Evolutionary conservation across 2,888 invertebrate species (phyloP).

Genomic region (Calameuta idolon): DNA sequence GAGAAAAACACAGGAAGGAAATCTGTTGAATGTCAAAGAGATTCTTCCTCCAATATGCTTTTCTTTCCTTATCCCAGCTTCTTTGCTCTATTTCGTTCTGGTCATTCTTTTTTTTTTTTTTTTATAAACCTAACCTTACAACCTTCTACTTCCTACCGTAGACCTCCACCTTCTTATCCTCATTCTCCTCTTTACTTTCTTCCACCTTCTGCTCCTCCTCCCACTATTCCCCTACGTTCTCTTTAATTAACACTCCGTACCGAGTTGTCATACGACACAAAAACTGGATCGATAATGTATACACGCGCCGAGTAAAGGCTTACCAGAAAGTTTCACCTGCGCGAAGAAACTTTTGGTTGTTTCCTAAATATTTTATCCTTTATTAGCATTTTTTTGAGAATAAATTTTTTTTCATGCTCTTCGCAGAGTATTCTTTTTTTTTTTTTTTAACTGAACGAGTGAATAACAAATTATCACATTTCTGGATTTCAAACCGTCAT

Average conservation of each 20-base stretch:
- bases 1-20: neutral
- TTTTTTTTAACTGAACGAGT: neutral
- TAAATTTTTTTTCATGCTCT: neutral
- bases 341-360: neutral
- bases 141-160: neutral
- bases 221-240: neutral
- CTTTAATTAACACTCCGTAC: slow-evolving; percentile 55
- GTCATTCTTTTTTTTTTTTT: neutral
- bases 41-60: neutral
- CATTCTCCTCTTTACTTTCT: neutral
- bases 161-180: neutral
- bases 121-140: neutral
- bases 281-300: slow-evolving; percentile 50
- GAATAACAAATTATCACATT: neutral
- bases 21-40: neutral
- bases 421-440: neutral
- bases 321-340: slow-evolving; percentile 5
- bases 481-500: neutral
- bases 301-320: slow-evolving; percentile 20
- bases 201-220: neutral
- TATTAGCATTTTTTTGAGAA: no score
- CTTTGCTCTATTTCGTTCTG: neutral
- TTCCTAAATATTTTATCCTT: neutral
- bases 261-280: slow-evolving; percentile 58
- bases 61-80: neutral